Evolutionary conservation across 2,888 invertebrate species (phyloP), one percentile per base, ranked within the genome.

Genomic region (Lobophora halterata): DNA sequence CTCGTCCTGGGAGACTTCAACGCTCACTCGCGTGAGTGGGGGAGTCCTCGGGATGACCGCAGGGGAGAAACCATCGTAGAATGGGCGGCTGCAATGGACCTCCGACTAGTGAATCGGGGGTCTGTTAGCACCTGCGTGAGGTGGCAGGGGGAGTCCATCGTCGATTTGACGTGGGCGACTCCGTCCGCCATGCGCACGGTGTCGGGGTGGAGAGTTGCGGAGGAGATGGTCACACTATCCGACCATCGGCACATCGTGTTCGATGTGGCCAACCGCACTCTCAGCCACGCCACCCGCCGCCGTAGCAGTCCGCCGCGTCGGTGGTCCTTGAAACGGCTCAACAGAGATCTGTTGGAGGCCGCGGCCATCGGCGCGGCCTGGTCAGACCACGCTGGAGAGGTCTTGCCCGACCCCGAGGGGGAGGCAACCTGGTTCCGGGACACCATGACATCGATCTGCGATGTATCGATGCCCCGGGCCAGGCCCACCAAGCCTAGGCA

Each of bases 101-200:
- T 36, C 5, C 12, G 19, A 1, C 9, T 36, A 0, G 1, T 36
- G 6, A 30, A 36, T 27, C 26, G n/a, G 7, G 31, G 38, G 1
- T 32, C 32, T 6, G 31, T 38, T 1, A 39, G 32, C 16, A 39
- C 38, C 3, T 32, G 38, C 4, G 32, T 39, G 8, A 7, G 38
- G 14, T 32, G 31, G 38, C 38, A 39, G 8, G 38, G 38, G 8
- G 38, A 32, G 11, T 39, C 32, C 3, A 24, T 33, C 7, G 39
- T 39, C 4, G 39, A 39, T 13, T 9, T 33, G 2, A 17, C 39
- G 13, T 39, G 39, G 39, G 27, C 28, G n/a, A n/a, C n/a, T n/a
- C n/a, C n/a, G n/a, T n/a, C n/a, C n/a, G n/a, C n/a, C n/a, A n/a
- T n/a, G n/a, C n/a, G n/a, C n/a, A n/a, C n/a, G n/a, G n/a, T n/a